These are phyloP conservation scores for Dermolepida albohirtum DNA, from an alignment of 2,888 invertebrate species.

Conservation along the genomic window DNA sequence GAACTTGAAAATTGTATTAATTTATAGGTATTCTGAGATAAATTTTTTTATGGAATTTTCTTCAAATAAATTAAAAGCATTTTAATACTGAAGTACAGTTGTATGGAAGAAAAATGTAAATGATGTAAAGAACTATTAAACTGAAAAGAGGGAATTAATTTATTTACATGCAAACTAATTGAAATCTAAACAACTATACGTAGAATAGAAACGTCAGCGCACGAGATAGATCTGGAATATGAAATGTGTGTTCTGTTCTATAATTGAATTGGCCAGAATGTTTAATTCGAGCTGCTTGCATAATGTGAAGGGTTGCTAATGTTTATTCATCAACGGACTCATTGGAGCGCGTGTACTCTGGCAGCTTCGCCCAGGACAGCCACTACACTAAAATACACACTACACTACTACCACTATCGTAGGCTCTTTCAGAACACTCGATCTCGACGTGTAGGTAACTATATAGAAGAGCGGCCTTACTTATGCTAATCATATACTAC, in stretches of 20 bases:
- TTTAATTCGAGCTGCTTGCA: slow-evolving; percentile 63
- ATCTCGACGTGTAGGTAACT: not conserved
- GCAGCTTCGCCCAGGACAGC: slow-evolving; percentile 24
- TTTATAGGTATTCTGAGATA: too few species aligned
- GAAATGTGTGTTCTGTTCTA: slow-evolving; percentile 63
- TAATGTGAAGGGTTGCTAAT: slow-evolving; percentile 64
- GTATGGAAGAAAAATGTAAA: not conserved
- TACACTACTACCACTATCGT: slow-evolving; percentile 46
- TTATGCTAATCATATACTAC: slow-evolving; percentile 49
- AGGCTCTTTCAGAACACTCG: not conserved
- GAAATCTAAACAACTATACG: slow-evolving; percentile 31
- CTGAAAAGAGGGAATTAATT: slow-evolving; percentile 11
- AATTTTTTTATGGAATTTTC: too few species aligned
- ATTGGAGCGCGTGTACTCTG: slow-evolving; percentile 42
- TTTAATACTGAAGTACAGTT: not conserved
- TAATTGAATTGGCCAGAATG: slow-evolving; percentile 65
- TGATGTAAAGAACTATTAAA: slow-evolving; percentile 9
- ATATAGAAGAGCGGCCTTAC: slow-evolving; percentile 38
- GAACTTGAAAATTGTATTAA: too few species aligned
- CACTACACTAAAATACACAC: slow-evolving; percentile 47
- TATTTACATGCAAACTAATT: slow-evolving; percentile 43
- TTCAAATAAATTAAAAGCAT: too few species aligned
- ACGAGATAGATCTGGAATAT: slow-evolving; percentile 60
- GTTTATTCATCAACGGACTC: slow-evolving; percentile 61
- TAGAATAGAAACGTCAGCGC: slow-evolving; percentile 49